Conservation (phyloP, 2,888 invertebrate species). For the Fragum sueziense region DNA sequence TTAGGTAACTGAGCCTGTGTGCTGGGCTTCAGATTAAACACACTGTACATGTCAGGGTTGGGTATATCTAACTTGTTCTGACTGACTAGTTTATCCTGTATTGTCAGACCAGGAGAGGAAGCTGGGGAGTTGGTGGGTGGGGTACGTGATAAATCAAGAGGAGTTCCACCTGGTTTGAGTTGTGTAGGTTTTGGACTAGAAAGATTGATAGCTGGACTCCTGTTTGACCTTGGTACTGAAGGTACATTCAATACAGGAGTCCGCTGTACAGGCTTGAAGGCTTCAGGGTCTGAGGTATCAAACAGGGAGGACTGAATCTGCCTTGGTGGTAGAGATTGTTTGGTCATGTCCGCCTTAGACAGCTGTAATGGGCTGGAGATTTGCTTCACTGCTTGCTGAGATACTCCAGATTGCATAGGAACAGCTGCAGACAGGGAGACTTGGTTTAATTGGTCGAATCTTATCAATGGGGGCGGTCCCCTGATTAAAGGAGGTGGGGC, state of each 20-base stretch:
- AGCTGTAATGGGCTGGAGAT: neutral
- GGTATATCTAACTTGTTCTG: conserved; percentile 51
- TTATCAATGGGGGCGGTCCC: conserved; percentile 64
- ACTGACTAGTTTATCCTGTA: conserved; percentile 1
- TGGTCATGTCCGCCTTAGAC: neutral
- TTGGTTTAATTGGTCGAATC: conserved; percentile 53
- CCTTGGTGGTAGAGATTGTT: conserved; percentile 11
- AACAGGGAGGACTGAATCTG: conserved; percentile 52
- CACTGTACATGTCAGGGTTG: conserved; percentile 73
- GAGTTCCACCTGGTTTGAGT: conserved; percentile 19
- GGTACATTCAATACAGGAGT: conserved; percentile 68
- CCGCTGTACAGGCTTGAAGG: conserved; percentile 28
- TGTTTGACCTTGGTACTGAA: conserved; percentile 42
- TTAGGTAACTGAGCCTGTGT: conserved; percentile 37
- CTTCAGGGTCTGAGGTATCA: conserved; percentile 51
- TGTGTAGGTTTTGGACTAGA: conserved; percentile 3
- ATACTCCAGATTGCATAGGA: neutral
- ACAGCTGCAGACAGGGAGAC: conserved; percentile 18
- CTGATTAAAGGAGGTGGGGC: conserved; percentile 66
- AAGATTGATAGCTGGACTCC: neutral
- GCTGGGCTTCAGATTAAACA: conserved; percentile 73
- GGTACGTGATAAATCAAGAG: conserved; percentile 61
- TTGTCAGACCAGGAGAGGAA: conserved; percentile 37
- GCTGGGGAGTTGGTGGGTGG: conserved; percentile 48
- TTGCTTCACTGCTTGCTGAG: conserved; percentile 5